These are phyloP conservation scores for Drosophila antonietae DNA, from an alignment of 2,888 invertebrate species.

Conservation along the genomic window DNA sequence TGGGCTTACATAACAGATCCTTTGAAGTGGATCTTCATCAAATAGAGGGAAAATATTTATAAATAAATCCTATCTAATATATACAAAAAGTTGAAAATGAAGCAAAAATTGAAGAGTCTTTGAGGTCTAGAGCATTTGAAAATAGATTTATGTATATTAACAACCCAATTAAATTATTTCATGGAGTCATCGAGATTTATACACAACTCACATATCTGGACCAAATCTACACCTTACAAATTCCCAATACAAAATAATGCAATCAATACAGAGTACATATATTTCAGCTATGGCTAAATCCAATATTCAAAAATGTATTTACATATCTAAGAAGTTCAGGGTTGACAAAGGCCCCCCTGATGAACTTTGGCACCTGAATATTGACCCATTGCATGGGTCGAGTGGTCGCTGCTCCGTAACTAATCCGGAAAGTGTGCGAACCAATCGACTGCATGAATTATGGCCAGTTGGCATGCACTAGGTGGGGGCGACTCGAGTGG, in stretches of 20 bases:
- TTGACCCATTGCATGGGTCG: slow-evolving; percentile 42
- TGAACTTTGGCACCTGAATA: slow-evolving; percentile 52
- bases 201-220: not conserved
- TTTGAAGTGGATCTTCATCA: too few species aligned
- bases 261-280: slow-evolving; percentile 21
- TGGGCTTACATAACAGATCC: too few species aligned
- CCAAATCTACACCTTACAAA: not conserved
- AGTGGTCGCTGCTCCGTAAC: slow-evolving; percentile 33
- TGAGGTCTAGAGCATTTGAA: too few species aligned
- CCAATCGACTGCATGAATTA: slow-evolving; percentile 76
- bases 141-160: not conserved
- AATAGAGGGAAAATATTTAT: not conserved
- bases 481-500: not conserved
- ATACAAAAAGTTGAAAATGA: too few species aligned
- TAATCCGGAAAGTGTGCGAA: slow-evolving; percentile 48
- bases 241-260: not conserved
- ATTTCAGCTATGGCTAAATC: not conserved
- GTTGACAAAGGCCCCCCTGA: slow-evolving; percentile 3
- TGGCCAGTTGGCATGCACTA: slow-evolving; percentile 44
- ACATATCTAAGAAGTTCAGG: not conserved
- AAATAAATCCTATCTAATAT: not conserved
- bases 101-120: too few species aligned
- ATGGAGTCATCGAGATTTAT: not conserved
- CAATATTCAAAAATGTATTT: not conserved
- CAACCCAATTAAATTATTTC: not conserved